Evolutionary conservation across 2,888 invertebrate genomes (phyloP).

Genomic region (Apodemia zela): DNA sequence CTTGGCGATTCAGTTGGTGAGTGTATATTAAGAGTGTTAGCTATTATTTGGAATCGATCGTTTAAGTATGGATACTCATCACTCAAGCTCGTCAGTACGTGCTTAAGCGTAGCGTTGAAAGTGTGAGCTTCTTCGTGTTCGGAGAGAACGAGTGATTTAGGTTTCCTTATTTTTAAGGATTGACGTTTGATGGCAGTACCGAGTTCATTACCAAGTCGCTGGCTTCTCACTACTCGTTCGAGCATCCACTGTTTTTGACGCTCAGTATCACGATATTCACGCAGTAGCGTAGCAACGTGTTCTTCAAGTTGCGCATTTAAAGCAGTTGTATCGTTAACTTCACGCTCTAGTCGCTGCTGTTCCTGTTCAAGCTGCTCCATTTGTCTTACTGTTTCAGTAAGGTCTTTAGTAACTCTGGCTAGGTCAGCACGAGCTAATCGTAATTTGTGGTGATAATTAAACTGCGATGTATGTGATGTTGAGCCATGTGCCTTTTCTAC

Average conservation of each 20-base stretch:
- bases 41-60: slow-evolving; percentile 56
- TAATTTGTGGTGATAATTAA: slow-evolving; percentile 61
- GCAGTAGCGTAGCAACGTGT: slow-evolving; percentile 53
- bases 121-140: slow-evolving; percentile 81
- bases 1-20: slow-evolving; percentile 51
- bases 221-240: slow-evolving; percentile 83
- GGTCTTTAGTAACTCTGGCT: slow-evolving; percentile 53
- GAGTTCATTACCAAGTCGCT: slow-evolving; percentile 84
- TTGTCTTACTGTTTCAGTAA: background rate
- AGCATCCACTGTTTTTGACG: slow-evolving; percentile 69
- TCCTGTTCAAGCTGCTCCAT: background rate
- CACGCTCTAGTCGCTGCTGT: slow-evolving; percentile 29
- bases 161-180: slow-evolving; percentile 54
- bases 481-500: slow-evolving; percentile 56
- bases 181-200: slow-evolving; percentile 68
- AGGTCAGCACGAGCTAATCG: slow-evolving; percentile 47
- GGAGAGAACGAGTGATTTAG: slow-evolving; percentile 68
- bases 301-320: slow-evolving; percentile 59
- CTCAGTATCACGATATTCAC: slow-evolving; percentile 54
- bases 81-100: slow-evolving; percentile 78
- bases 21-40: slow-evolving; percentile 72
- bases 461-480: slow-evolving; percentile 50
- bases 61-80: slow-evolving; percentile 82
- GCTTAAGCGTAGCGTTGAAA: slow-evolving; percentile 79
- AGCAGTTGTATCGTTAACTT: slow-evolving; percentile 44